These are phyloP conservation scores for Charina bottae DNA, from an alignment of 2,113 vertebrate species.

Conservation along the genomic window DNA sequence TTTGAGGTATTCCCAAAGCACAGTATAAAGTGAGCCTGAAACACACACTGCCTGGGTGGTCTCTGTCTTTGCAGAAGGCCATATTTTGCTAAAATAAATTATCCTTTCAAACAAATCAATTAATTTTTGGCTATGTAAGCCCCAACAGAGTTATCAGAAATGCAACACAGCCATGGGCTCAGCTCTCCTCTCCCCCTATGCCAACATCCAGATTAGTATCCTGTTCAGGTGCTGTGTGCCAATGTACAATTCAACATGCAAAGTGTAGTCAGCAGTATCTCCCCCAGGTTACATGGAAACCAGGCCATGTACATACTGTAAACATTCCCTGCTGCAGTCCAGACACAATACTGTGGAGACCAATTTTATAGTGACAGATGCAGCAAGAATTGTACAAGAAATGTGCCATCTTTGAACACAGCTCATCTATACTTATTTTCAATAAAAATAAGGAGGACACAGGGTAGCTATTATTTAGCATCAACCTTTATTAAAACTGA, in stretches of 20 bases:
- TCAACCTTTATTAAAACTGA: neutral
- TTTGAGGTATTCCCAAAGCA: slow-evolving; percentile 36
- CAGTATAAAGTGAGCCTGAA: slow-evolving; percentile 1
- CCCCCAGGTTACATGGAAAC: neutral
- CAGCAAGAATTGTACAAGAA: neutral
- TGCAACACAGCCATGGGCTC: neutral
- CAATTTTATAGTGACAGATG: neutral
- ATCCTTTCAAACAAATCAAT: neutral
- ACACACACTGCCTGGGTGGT: slow-evolving; percentile 52
- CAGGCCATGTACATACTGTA: neutral
- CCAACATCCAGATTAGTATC: neutral
- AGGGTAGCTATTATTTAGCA: neutral
- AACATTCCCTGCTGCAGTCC: neutral
- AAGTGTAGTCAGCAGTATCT: neutral
- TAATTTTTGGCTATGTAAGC: neutral
- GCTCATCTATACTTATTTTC: neutral
- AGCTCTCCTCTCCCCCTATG: neutral
- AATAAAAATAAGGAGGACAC: neutral
- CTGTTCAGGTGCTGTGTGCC: neutral
- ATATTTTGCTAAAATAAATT: slow-evolving; percentile 13
- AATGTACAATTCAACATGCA: neutral
- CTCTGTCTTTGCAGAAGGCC: slow-evolving; percentile 46
- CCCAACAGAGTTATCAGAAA: neutral
- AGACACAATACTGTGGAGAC: neutral
- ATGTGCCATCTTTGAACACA: neutral